Evolutionary conservation across 2,113 vertebrate genomes (phyloP).

Genomic region (Podilymbus podiceps): DNA sequence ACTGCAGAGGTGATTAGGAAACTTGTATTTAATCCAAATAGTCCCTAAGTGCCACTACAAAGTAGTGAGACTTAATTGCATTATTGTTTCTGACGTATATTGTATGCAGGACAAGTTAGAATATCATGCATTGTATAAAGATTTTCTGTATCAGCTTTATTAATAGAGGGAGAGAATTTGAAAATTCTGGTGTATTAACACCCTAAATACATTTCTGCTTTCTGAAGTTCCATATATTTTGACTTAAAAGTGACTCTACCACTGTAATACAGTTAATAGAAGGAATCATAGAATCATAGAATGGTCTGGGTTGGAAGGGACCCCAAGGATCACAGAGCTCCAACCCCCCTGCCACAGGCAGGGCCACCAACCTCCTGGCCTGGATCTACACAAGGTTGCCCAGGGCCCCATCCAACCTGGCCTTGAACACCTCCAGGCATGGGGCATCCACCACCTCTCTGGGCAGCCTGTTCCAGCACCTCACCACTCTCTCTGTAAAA

Average conservation of each 20-base stretch:
- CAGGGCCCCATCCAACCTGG: too few species aligned
- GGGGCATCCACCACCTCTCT: too few species aligned
- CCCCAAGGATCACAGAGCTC: too few species aligned
- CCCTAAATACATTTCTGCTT: not conserved
- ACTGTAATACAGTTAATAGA: too few species aligned
- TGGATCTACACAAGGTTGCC: too few species aligned
- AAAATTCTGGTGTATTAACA: not conserved
- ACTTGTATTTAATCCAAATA: constrained; percentile 45
- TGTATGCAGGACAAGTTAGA: not conserved
- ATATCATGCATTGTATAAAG: not conserved
- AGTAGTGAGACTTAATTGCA: constrained; percentile 12
- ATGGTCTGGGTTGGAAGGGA: too few species aligned
- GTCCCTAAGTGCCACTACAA: constrained; percentile 23
- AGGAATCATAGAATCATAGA: too few species aligned
- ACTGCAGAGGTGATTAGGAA: constrained; percentile 37
- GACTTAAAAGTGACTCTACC: not conserved
- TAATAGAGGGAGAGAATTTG: not conserved
- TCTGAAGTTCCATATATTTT: not conserved
- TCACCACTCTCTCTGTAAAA: too few species aligned
- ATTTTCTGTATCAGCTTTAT: not conserved
- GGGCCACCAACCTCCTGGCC: too few species aligned
- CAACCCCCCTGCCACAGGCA: too few species aligned
- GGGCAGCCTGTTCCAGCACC: too few species aligned
- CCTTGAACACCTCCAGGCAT: too few species aligned
- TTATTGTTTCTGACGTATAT: constrained; percentile 6